These are phyloP conservation scores for Neoarius graeffei DNA, from an alignment of 2,113 vertebrate genomes.

Conservation along the genomic window DNA sequence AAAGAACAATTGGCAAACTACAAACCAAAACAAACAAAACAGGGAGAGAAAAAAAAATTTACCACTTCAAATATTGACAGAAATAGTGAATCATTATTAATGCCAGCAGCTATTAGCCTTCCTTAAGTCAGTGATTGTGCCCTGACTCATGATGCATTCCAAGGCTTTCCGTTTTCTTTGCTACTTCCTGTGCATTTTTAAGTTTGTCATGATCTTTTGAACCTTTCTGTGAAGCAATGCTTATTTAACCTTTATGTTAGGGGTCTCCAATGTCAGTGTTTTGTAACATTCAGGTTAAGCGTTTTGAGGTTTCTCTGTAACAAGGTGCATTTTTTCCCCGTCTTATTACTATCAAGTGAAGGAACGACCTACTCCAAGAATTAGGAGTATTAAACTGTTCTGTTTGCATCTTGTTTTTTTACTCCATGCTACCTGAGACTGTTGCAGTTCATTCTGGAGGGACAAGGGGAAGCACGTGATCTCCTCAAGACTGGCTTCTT, in stretches of 20 bases:
- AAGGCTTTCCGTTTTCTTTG: no score
- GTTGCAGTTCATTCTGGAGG: conserved; percentile 77
- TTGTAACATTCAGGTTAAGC: neutral
- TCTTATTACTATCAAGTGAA: no score
- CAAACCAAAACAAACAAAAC: neutral
- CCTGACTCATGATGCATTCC: neutral
- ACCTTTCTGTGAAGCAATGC: neutral
- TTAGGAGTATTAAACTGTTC: neutral
- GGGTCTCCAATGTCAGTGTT: neutral
- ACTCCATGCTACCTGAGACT: conserved; percentile 70
- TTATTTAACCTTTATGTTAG: neutral
- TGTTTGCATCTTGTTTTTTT: neutral
- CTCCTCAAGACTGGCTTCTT: conserved; percentile 67
- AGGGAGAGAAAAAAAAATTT: neutral
- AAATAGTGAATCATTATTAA: neutral
- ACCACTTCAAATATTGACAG: neutral
- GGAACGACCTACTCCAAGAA: neutral
- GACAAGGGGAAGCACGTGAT: conserved; percentile 69
- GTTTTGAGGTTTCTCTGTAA: neutral
- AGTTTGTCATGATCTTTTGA: no score
- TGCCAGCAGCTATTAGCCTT: neutral
- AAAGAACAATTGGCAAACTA: neutral
- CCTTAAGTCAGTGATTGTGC: neutral
- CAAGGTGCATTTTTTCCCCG: neutral
- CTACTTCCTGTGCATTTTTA: no score